phyloP scores from a whole-genome alignment of 2,797 vertebrate species.

The Notolepis coatsorum region DNA sequence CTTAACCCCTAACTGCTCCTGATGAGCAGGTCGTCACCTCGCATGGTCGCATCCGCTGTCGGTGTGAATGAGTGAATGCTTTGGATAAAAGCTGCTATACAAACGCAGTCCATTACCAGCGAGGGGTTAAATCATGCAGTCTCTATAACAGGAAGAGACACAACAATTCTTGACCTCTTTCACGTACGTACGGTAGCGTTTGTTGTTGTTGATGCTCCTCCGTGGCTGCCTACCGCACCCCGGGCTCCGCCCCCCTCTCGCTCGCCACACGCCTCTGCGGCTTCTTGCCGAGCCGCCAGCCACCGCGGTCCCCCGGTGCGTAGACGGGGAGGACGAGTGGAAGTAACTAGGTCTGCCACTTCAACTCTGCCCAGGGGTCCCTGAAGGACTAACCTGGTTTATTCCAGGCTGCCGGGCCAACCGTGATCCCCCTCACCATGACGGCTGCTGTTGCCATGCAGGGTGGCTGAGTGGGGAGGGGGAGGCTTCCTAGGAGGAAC shows the following conservation, averaged over 20 bases:
- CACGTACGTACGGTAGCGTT: too few species aligned
- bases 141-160: too few species aligned
- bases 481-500: background rate
- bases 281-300: slow-evolving; percentile 54
- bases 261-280: slow-evolving; percentile 31
- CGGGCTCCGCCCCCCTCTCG: slow-evolving; percentile 30
- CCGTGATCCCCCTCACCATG: slow-evolving; percentile 48
- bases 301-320: too few species aligned
- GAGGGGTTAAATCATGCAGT: too few species aligned
- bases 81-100: too few species aligned
- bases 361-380: slow-evolving; percentile 64
- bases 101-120: too few species aligned
- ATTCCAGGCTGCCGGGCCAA: slow-evolving; percentile 65
- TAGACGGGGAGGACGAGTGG: slow-evolving; percentile 60
- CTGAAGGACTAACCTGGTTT: slow-evolving; percentile 78
- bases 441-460: slow-evolving; percentile 65
- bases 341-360: slow-evolving; percentile 74
- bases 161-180: too few species aligned
- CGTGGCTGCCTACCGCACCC: slow-evolving; percentile 13
- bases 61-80: too few species aligned
- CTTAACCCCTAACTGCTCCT: too few species aligned
- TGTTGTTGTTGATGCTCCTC: too few species aligned
- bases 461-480: slow-evolving; percentile 20
- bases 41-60: too few species aligned
- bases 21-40: too few species aligned